phyloP scores from a whole-genome alignment of 2,797 vertebrate genomes.

The Helicolenus hilgendorfi region DNA sequence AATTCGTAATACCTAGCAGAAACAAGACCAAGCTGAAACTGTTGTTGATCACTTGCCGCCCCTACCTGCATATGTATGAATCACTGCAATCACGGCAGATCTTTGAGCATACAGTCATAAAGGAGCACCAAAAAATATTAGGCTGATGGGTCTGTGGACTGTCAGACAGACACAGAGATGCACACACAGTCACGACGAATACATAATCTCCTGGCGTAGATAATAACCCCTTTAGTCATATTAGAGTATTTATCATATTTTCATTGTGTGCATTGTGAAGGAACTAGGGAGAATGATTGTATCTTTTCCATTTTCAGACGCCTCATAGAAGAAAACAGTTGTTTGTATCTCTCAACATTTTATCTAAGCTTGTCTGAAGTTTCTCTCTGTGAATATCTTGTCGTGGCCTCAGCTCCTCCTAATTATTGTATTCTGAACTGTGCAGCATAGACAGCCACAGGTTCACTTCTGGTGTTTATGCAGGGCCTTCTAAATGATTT shows the following conservation, averaged over 20 bases:
- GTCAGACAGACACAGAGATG: background rate
- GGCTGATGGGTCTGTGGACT: background rate
- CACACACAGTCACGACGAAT: background rate
- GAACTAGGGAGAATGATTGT: background rate
- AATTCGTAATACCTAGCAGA: background rate
- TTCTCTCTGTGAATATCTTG: constrained; percentile 54
- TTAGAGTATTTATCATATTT: background rate
- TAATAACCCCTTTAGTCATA: background rate
- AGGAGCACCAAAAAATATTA: background rate
- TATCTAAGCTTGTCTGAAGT: constrained; percentile 32
- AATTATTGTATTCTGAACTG: constrained; percentile 81
- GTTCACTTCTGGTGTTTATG: constrained; percentile 83
- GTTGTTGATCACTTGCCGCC: background rate
- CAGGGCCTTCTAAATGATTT: constrained; percentile 85
- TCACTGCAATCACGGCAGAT: background rate
- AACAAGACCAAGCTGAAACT: background rate
- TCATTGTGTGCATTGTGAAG: background rate
- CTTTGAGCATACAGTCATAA: background rate
- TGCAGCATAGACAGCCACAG: constrained; percentile 74
- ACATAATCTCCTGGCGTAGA: background rate
- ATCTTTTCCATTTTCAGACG: background rate
- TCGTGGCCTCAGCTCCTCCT: constrained; percentile 58
- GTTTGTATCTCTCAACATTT: constrained; percentile 29
- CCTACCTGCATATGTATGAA: background rate
- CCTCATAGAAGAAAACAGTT: constrained; percentile 4